Percentiles rank a stretch among this genome's conserved stretches.
These are phyloP conservation scores for Ornithoptera priamus DNA, from an alignment of 2,888 invertebrate species.

Conservation along the genomic window DNA sequence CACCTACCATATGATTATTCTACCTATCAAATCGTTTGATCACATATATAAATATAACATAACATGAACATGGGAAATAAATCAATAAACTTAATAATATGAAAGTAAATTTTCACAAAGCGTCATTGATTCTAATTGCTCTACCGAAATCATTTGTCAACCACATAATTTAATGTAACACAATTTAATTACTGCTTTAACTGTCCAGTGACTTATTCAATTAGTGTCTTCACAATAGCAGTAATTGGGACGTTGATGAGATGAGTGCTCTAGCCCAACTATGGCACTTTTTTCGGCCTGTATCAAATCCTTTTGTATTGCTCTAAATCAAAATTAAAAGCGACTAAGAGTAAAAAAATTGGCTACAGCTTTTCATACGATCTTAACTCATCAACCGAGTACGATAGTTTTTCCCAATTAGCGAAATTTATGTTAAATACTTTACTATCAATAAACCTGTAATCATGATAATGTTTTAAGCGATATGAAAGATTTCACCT, in stretches of 20 bases:
- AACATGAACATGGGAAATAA: background rate
- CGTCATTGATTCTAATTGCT: background rate
- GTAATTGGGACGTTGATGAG: background rate
- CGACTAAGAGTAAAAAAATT: no score
- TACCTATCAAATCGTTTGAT: no score
- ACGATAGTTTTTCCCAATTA: no score
- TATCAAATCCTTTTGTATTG: background rate
- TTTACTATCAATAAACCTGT: no score
- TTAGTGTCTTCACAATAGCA: background rate
- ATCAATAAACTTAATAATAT: background rate
- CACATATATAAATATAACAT: no score
- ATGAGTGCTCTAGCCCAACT: background rate
- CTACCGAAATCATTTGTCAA: background rate
- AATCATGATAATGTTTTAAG: no score
- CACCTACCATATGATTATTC: no score
- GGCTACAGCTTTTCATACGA: no score
- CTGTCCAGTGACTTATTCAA: background rate
- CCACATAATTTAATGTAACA: slow-evolving; percentile 2
- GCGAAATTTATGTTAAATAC: no score
- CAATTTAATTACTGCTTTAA: background rate
- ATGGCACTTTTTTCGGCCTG: background rate
- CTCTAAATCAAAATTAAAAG: no score
- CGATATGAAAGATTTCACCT: no score
- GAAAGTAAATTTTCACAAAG: background rate
- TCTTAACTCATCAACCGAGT: no score